Evolutionary conservation across 2,797 vertebrate species (phyloP).

Genomic region (Rousettus madagascariensis): DNA sequence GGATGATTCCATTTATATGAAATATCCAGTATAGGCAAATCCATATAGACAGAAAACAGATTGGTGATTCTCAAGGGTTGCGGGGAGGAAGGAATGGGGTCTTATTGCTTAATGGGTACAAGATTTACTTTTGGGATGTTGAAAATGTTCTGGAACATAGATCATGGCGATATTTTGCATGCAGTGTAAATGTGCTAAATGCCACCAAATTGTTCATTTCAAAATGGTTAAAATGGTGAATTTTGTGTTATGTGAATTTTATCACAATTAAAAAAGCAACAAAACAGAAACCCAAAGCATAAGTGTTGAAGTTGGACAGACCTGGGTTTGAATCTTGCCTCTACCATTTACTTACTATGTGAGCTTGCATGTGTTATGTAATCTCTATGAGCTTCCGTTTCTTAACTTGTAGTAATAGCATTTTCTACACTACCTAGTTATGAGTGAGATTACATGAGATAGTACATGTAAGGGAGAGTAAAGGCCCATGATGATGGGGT

Average conservation of each 20-base stretch:
- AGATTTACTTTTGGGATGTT: background rate
- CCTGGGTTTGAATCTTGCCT: background rate
- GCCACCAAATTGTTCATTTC: background rate
- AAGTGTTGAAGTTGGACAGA: background rate
- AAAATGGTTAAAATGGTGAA: background rate
- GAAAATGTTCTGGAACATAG: background rate
- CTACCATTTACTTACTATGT: background rate
- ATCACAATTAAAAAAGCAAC: background rate
- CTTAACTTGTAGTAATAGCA: background rate
- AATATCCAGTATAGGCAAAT: background rate
- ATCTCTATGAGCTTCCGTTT: background rate
- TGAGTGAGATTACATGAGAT: background rate
- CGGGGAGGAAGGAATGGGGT: background rate
- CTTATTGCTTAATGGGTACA: background rate
- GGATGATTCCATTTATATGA: background rate
- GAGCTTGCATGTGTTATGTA: fast-evolving
- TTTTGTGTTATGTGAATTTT: background rate
- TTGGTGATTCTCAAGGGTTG: background rate
- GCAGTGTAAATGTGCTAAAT: background rate
- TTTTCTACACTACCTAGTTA: background rate
- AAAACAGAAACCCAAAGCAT: background rate
- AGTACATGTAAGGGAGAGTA: background rate
- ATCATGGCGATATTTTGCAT: background rate
- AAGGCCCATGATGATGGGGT: background rate
- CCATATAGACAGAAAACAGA: background rate